Evolutionary conservation across 2,113 vertebrate species (phyloP).

Genomic region (Sander vitreus): DNA sequence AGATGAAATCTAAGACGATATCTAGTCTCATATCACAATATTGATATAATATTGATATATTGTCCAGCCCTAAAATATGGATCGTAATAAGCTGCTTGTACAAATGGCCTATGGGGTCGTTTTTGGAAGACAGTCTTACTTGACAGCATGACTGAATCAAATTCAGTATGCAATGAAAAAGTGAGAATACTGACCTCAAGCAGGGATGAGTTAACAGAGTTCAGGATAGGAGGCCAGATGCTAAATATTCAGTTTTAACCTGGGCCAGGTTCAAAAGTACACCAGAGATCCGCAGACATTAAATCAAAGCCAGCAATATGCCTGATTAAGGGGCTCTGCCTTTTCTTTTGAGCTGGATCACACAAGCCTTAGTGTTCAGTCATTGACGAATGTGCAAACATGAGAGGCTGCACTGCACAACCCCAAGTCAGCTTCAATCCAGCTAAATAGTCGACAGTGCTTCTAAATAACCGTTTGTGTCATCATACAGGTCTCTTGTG

Average conservation of each 20-base stretch:
- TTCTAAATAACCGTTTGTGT: neutral
- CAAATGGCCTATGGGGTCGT: too few relatives aligned
- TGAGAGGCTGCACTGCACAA: neutral
- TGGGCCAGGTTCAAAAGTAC: slow-evolving; percentile 24
- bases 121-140: too few relatives aligned
- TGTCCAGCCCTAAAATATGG: too few relatives aligned
- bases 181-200: neutral
- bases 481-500: neutral
- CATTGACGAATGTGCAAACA: neutral
- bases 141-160: slow-evolving; percentile 9
- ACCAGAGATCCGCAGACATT: slow-evolving; percentile 25
- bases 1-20: too few relatives aligned
- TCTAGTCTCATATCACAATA: too few relatives aligned
- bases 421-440: neutral
- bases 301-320: slow-evolving; percentile 13
- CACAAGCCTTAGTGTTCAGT: neutral
- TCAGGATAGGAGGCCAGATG: slow-evolving; percentile 35
- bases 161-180: neutral
- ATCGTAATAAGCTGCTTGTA: too few relatives aligned
- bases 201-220: slow-evolving; percentile 28
- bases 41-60: too few relatives aligned
- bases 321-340: slow-evolving; percentile 2
- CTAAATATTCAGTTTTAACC: slow-evolving; percentile 12
- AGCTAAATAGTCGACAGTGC: neutral
- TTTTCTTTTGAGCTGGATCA: slow-evolving; percentile 12